A percentile compares a stretch with the other conserved stretches of the same genome.
Conservation (phyloP, 2,888 invertebrate genomes). For the Parascotia fuliginaria region DNA sequence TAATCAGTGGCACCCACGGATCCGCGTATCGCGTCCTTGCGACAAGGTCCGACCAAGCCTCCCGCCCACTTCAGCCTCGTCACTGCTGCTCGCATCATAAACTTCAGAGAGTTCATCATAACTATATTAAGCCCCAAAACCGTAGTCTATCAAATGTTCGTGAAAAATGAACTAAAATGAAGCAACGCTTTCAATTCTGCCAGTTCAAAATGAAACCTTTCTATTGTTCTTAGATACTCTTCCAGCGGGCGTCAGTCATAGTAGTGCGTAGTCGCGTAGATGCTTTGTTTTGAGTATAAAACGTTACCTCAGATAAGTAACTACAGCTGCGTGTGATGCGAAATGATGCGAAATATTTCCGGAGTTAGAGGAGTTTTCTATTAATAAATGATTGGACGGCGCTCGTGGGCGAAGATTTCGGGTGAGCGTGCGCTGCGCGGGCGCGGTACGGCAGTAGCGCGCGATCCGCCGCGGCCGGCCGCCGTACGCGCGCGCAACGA, state of each 20-base stretch:
- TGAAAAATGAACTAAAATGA: neutral
- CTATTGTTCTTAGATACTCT: neutral
- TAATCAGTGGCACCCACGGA: conserved; percentile 65
- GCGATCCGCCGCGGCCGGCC: conserved; percentile 83
- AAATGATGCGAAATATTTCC: conserved; percentile 86
- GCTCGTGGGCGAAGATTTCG: conserved; percentile 83
- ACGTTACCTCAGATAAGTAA: conserved; percentile 74
- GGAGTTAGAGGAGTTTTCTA: conserved; percentile 85
- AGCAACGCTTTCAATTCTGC: neutral
- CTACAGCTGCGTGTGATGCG: conserved; percentile 74
- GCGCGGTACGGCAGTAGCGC: conserved; percentile 76
- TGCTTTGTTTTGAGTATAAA: conserved; percentile 49
- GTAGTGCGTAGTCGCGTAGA: conserved; percentile 11
- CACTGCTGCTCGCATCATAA: conserved; percentile 30
- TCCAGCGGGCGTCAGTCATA: neutral
- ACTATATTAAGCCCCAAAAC: conserved; percentile 26
- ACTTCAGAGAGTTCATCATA: conserved; percentile 26
- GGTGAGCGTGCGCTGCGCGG: conserved; percentile 71
- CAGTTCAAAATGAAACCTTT: neutral
- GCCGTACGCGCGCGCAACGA: conserved; percentile 84
- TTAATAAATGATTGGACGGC: conserved; percentile 82
- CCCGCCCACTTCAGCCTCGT: conserved; percentile 64
- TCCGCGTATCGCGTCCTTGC: conserved; percentile 70
- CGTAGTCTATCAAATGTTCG: conserved; percentile 11
- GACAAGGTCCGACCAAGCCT: conserved; percentile 77